phyloP scores from a whole-genome alignment of 1,140 invertebrate genomes.

The Glossosoma conforme region DNA sequence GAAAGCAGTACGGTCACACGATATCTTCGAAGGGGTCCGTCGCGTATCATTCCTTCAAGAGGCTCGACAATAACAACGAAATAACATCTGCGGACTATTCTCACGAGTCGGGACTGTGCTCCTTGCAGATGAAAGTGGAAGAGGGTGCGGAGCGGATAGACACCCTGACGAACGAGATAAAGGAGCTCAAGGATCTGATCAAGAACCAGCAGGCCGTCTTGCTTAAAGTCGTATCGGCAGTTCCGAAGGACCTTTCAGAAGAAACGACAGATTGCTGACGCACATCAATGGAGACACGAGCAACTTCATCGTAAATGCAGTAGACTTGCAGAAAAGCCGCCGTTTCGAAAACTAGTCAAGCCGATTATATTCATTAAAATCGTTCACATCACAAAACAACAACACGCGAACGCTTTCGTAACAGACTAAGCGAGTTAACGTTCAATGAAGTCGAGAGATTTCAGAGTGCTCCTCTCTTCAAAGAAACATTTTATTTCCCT shows the following conservation, averaged over 20 bases:
- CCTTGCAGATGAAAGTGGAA: constrained; percentile 57
- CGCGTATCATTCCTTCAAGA: constrained; percentile 55
- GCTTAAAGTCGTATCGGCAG: constrained; percentile 42
- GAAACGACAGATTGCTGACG: constrained; percentile 15
- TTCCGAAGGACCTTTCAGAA: constrained; percentile 21
- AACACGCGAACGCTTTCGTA: too few species aligned
- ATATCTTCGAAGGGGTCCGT: constrained; percentile 57
- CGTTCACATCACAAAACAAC: too few species aligned
- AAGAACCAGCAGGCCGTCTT: constrained; percentile 47
- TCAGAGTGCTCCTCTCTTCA: too few species aligned
- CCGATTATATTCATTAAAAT: too few species aligned
- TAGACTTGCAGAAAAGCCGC: not conserved
- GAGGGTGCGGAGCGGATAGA: constrained; percentile 58
- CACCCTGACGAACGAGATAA: constrained; percentile 55
- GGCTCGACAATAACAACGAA: constrained; percentile 58
- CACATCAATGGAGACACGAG: too few species aligned
- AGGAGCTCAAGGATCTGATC: constrained; percentile 57
- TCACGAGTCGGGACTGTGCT: constrained; percentile 44
- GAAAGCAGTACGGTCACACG: constrained; percentile 62
- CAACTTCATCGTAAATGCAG: too few species aligned
- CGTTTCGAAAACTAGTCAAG: not conserved
- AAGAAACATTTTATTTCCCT: too few species aligned
- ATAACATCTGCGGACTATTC: constrained; percentile 49
- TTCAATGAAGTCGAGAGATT: too few species aligned
- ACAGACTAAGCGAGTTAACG: too few species aligned